Evolutionary conservation across 2,797 vertebrate genomes (phyloP).

Genomic region (Echeneis naucrates): DNA sequence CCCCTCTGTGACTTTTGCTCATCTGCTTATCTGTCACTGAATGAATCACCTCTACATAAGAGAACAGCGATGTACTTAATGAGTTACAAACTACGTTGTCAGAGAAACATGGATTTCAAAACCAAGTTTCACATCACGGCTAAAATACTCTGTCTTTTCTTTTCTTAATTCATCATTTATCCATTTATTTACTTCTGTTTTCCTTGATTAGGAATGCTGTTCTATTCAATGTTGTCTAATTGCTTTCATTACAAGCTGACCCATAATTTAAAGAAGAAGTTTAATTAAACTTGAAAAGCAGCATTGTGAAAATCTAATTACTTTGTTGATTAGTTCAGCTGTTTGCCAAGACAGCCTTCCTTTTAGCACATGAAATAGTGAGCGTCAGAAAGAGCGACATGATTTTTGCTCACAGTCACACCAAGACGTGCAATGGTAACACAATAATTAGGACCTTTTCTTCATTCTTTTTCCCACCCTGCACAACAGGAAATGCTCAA

Average conservation of each 20-base stretch:
- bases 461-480: neutral
- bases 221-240: conserved; percentile 2
- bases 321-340: conserved; percentile 2
- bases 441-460: neutral
- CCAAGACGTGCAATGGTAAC: neutral
- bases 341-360: neutral
- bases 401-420: neutral
- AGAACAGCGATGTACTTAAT: too few relatives aligned
- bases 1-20: too few relatives aligned
- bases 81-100: too few relatives aligned
- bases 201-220: conserved; percentile 3
- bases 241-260: conserved; percentile 16
- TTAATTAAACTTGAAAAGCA: conserved; percentile 11
- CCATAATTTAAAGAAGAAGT: neutral
- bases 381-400: neutral
- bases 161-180: neutral
- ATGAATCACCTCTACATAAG: too few relatives aligned
- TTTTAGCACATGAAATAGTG: neutral
- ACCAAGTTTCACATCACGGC: neutral
- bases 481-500: neutral
- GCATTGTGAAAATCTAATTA: conserved; percentile 14
- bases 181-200: neutral
- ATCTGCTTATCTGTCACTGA: too few relatives aligned
- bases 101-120: too few relatives aligned
- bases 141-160: neutral